These are phyloP conservation scores for Anorthoa munda DNA, from an alignment of 2,888 invertebrate genomes.

Conservation along the genomic window DNA sequence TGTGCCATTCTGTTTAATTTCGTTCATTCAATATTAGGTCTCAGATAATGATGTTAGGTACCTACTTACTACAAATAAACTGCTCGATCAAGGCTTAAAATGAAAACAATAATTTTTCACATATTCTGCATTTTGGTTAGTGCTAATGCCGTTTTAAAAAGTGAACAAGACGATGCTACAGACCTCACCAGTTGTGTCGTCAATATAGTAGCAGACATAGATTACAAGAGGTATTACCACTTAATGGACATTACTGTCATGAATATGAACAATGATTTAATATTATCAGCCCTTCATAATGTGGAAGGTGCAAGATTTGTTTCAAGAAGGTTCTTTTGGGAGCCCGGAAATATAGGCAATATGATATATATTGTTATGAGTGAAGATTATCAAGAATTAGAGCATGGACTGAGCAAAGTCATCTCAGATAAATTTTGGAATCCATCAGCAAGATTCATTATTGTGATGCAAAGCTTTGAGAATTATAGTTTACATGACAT, in stretches of 20 bases:
- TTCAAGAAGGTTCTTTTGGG: slow-evolving; percentile 63
- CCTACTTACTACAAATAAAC: background rate
- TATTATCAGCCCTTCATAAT: slow-evolving; percentile 62
- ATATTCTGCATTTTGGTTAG: background rate
- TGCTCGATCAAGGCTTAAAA: slow-evolving; percentile 2
- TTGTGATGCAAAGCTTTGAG: slow-evolving; percentile 63
- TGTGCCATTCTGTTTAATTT: background rate
- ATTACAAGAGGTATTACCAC: slow-evolving; percentile 24
- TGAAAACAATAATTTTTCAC: slow-evolving; percentile 2
- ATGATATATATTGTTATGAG: slow-evolving; percentile 67
- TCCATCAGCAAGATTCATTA: slow-evolving; percentile 71
- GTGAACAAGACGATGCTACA: slow-evolving; percentile 2
- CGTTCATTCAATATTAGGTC: background rate
- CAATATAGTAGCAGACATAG: slow-evolving; percentile 56
- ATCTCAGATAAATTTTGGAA: slow-evolving; percentile 71
- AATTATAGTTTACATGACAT: slow-evolving; percentile 55
- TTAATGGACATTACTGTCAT: slow-evolving; percentile 66
- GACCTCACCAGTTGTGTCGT: slow-evolving; percentile 59
- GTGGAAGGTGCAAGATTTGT: slow-evolving; percentile 62
- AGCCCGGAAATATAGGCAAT: slow-evolving; percentile 57
- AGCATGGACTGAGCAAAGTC: slow-evolving; percentile 54
- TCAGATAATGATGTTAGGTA: background rate
- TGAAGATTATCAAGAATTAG: slow-evolving; percentile 63
- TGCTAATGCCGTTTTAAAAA: slow-evolving; percentile 25
- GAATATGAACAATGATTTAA: slow-evolving; percentile 62